A percentile compares a stretch with the other conserved stretches of the same genome.
Conservation (phyloP, 2,888 invertebrate species). For the Ochlodes sylvanus region DNA sequence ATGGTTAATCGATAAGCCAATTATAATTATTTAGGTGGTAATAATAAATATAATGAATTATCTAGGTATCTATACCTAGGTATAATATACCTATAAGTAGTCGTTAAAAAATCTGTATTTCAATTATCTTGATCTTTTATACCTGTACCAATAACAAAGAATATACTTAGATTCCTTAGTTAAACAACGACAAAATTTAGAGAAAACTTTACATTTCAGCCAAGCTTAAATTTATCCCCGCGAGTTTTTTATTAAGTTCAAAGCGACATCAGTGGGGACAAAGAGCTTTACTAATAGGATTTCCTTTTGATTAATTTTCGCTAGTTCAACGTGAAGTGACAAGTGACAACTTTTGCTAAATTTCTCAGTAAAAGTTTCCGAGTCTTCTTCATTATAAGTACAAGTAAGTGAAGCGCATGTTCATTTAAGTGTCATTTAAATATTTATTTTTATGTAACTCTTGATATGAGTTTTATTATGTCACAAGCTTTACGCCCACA, state of each 20-base stretch:
- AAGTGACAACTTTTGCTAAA: constrained; percentile 31
- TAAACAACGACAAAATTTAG: not conserved
- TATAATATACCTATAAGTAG: no score
- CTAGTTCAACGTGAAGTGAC: constrained; percentile 32
- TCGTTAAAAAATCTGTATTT: no score
- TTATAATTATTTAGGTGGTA: not conserved
- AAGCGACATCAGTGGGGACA: constrained; percentile 25
- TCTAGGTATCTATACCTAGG: no score
- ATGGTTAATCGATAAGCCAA: constrained; percentile 23
- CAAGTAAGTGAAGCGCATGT: not conserved
- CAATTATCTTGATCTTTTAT: no score
- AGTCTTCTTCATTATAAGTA: constrained; percentile 15
- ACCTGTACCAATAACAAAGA: not conserved
- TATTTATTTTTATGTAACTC: no score
- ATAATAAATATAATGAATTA: no score
- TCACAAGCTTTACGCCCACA: no score
- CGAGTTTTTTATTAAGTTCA: constrained; percentile 25
- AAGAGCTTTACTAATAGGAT: constrained; percentile 28
- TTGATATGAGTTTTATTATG: no score
- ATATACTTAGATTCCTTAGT: not conserved
- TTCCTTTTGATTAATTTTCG: constrained; percentile 31
- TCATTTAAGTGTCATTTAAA: no score
- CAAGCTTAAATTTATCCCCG: not conserved
- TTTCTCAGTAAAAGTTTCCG: constrained; percentile 15
- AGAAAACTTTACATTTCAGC: constrained; percentile 1